Evolutionary conservation across 2,888 invertebrate genomes (phyloP).

Genomic region (Dasypolia templi): DNA sequence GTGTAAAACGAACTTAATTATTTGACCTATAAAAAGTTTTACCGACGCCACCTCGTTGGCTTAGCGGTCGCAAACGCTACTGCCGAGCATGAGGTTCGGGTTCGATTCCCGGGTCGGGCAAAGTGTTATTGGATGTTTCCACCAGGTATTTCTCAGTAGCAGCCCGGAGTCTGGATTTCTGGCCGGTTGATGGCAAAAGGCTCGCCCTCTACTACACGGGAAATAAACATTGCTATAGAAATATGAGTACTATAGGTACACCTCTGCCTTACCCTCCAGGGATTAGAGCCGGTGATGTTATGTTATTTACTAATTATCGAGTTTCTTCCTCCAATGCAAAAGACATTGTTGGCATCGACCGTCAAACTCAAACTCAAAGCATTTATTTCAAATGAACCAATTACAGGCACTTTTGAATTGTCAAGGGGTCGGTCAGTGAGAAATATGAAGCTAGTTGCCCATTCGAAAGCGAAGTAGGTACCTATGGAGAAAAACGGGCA

Average conservation of each 20-base stretch:
- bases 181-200: neutral
- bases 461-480: too few species aligned
- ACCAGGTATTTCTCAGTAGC: neutral
- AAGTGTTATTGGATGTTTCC: neutral
- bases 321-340: neutral
- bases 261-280: neutral
- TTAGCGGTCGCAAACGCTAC: neutral
- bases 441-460: too few species aligned
- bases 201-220: neutral
- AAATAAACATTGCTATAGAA: neutral
- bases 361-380: too few species aligned
- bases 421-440: too few species aligned
- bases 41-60: neutral
- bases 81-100: too few species aligned
- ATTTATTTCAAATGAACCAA: too few species aligned
- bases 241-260: neutral
- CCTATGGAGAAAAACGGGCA: too few species aligned
- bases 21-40: conserved; percentile 9
- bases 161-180: neutral
- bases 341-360: neutral
- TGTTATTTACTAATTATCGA: conserved; percentile 2
- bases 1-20: neutral
- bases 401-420: too few species aligned
- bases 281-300: neutral
- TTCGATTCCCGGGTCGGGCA: neutral